phyloP scores from a whole-genome alignment of 2,797 vertebrate genomes.

The Cossypha dichroa region DNA sequence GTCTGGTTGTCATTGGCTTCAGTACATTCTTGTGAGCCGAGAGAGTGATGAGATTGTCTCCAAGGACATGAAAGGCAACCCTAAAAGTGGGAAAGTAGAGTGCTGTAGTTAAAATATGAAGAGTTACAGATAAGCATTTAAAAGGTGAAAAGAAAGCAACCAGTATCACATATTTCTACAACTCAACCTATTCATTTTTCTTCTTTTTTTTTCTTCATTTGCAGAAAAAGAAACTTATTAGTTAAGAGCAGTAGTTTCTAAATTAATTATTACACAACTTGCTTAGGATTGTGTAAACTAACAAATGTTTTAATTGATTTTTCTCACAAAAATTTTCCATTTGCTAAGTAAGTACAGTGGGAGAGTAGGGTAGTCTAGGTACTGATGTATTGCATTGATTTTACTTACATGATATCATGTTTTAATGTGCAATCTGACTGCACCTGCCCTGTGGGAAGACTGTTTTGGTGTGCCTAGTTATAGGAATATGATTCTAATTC shows the following conservation, averaged over 20 bases:
- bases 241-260: not conserved
- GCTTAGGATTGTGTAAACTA: not conserved
- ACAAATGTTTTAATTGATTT: not conserved
- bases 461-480: not conserved
- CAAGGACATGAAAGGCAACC: not conserved
- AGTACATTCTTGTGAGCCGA: not conserved
- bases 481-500: not conserved
- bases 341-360: not conserved
- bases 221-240: not conserved
- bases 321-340: not conserved
- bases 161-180: not conserved
- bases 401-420: not conserved
- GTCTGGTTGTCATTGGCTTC: not conserved
- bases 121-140: not conserved
- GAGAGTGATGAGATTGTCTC: not conserved
- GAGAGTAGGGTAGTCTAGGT: not conserved
- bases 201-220: not conserved
- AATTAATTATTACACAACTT: not conserved
- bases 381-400: not conserved
- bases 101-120: not conserved
- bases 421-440: not conserved
- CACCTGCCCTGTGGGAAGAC: not conserved
- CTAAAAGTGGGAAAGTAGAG: not conserved
- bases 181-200: not conserved
- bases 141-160: not conserved